These are phyloP conservation scores for Probaryconus sp. DNA, from an alignment of 1,140 invertebrate genomes.

Conservation along the genomic window DNA sequence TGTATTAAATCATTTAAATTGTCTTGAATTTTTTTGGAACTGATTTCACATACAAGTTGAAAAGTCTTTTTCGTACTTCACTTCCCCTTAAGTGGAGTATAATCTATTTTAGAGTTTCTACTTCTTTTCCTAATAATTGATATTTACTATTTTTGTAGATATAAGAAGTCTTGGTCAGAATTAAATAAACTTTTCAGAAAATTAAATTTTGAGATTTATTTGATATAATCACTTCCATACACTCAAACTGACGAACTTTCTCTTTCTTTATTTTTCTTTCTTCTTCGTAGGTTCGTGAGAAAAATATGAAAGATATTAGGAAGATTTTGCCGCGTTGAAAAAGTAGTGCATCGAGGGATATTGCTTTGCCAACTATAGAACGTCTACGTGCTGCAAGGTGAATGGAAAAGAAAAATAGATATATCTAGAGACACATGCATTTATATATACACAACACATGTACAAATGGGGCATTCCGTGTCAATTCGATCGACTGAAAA, in stretches of 20 bases:
- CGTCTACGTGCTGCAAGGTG: constrained; percentile 52
- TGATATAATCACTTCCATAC: constrained; percentile 49
- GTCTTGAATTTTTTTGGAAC: no score
- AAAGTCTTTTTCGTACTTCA: no score
- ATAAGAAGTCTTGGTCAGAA: no score
- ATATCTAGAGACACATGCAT: constrained; percentile 33
- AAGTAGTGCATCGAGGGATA: constrained; percentile 59
- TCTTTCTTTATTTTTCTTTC: constrained; percentile 59
- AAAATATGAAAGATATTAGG: constrained; percentile 63
- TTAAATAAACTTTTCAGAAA: constrained; percentile 43
- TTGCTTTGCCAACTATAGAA: constrained; percentile 58
- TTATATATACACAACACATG: constrained; percentile 22
- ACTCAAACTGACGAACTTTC: constrained; percentile 56
- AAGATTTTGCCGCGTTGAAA: constrained; percentile 60
- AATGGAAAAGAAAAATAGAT: constrained; percentile 58
- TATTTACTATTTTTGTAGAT: no score
- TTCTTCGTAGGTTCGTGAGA: constrained; percentile 57
- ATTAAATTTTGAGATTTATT: constrained; percentile 52
- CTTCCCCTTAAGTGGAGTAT: no score
- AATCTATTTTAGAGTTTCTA: no score
- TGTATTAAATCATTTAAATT: no score
- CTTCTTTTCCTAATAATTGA: no score
- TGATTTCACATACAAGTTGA: no score
- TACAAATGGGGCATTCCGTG: constrained; percentile 38
- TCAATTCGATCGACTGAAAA: constrained; percentile 52